These are phyloP conservation scores for Acanthiza pusilla DNA, from an alignment of 2,797 vertebrate species.

Conservation along the genomic window DNA sequence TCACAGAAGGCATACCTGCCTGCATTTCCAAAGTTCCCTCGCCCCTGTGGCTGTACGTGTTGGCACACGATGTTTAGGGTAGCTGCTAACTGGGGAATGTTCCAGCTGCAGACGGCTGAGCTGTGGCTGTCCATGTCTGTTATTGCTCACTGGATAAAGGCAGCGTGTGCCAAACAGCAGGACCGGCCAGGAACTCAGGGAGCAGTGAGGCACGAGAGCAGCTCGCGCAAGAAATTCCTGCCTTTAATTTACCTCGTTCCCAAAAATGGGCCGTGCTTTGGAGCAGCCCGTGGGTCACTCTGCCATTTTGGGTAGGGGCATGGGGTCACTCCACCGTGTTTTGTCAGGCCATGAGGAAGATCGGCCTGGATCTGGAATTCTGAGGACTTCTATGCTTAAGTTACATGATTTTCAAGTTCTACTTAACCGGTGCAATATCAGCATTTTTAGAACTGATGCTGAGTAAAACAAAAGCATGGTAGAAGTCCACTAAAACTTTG, in stretches of 20 bases:
- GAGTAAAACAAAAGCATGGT: background rate
- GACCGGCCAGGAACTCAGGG: background rate
- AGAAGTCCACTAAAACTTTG: background rate
- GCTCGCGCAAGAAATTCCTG: background rate
- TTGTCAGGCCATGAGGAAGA: background rate
- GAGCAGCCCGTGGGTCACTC: accelerated
- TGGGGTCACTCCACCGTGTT: too few species aligned
- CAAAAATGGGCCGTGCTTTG: background rate
- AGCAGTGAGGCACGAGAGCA: background rate
- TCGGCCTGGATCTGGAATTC: background rate
- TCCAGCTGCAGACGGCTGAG: background rate
- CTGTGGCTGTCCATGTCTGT: background rate
- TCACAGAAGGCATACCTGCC: background rate
- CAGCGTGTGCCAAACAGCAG: background rate
- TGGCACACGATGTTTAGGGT: background rate
- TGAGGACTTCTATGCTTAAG: accelerated
- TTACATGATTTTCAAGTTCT: background rate
- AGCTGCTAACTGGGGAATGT: background rate
- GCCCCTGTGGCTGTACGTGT: background rate
- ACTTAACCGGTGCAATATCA: background rate
- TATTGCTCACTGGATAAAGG: background rate
- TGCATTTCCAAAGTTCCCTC: background rate
- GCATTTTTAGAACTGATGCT: background rate
- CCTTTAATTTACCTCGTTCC: background rate
- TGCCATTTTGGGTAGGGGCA: background rate